These are phyloP conservation scores for Dryoscopus gambensis DNA, from an alignment of 2,113 vertebrate genomes.

Conservation along the genomic window DNA sequence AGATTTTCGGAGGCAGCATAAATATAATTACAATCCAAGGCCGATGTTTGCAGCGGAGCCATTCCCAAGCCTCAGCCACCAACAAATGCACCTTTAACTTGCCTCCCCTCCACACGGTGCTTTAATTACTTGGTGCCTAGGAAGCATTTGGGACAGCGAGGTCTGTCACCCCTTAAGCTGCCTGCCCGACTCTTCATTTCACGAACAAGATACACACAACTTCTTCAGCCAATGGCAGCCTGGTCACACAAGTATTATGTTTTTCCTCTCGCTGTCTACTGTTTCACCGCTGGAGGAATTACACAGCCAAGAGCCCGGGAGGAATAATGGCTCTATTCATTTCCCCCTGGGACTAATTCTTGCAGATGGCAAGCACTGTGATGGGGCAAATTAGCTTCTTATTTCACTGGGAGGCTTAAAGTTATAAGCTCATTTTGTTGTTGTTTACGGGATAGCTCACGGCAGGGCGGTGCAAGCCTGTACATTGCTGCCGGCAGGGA, in stretches of 20 bases:
- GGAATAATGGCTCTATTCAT: slow-evolving; percentile 72
- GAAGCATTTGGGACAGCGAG: slow-evolving; percentile 12
- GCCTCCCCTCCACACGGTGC: not conserved
- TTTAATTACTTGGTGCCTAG: slow-evolving; percentile 62
- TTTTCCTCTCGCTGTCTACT: slow-evolving; percentile 68
- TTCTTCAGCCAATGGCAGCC: slow-evolving; percentile 50
- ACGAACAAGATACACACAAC: slow-evolving; percentile 28
- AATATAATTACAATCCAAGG: not conserved
- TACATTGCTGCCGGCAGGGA: not conserved
- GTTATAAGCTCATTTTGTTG: slow-evolving; percentile 64
- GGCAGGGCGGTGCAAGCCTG: not conserved
- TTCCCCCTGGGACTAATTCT: slow-evolving; percentile 69
- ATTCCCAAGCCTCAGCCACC: not conserved
- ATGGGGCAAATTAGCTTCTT: slow-evolving; percentile 71
- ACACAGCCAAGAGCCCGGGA: slow-evolving; percentile 52
- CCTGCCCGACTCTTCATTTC: slow-evolving; percentile 57
- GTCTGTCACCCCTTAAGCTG: slow-evolving; percentile 62
- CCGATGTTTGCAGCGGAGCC: not conserved
- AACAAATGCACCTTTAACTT: not conserved
- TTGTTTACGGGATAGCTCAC: slow-evolving; percentile 34
- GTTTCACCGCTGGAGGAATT: slow-evolving; percentile 68
- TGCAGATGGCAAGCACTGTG: slow-evolving; percentile 58
- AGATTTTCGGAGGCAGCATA: not conserved
- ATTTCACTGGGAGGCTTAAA: slow-evolving; percentile 62
- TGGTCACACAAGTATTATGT: slow-evolving; percentile 77